Base-by-base conservation (phyloP, 2,888 invertebrate genomes). In the Monochamus alternatus region DNA sequence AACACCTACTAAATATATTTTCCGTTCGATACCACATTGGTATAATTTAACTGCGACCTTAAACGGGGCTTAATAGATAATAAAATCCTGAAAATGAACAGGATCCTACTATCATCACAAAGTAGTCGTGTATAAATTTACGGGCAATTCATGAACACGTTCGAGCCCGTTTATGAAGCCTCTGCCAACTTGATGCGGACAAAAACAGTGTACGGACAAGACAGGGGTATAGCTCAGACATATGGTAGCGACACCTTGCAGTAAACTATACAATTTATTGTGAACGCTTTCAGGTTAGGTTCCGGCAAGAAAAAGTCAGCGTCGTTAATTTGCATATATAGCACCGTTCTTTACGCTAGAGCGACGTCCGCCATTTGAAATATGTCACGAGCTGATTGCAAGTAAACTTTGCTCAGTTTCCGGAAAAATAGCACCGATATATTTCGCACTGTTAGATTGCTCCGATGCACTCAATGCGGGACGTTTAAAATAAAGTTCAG, bases 261-360 rank as follows among this genome's bases (percentile, higher is more conserved):
- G 82, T 81, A 82, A 84, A 84, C 84, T 81, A 78, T 82, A 83
- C 84, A 84, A 86, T 87, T 87, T 87, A 87, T 86, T 78, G 82
- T 83, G 80, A 81, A 80, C 80, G 83, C 84, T 83, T 67, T 60
- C 73, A 74, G 84, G 83, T 81, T 82, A 79, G 80, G 79, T 55
- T 55, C 14, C n/a, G n/a, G 55, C n/a, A 81, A 81, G 84, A 85
- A 86, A 86, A 85, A 86, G 83, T 86, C 85, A 82, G 81, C 83
- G 81, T 82, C 80, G 80, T 77, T 78, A 81, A 86, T 87, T 87
- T 85, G 85, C 86, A 87, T 87, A 87, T 82, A 86, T 86, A 87
- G 85, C 85, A 81, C 84, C 81, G 82, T 82, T 83, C 82, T 85
- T 85, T 84, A 83, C 81, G 75, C 79, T 77, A 78, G 81, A 78